phyloP scores from a whole-genome alignment of 2,113 vertebrate genomes.

The Muntiacus reevesi region DNA sequence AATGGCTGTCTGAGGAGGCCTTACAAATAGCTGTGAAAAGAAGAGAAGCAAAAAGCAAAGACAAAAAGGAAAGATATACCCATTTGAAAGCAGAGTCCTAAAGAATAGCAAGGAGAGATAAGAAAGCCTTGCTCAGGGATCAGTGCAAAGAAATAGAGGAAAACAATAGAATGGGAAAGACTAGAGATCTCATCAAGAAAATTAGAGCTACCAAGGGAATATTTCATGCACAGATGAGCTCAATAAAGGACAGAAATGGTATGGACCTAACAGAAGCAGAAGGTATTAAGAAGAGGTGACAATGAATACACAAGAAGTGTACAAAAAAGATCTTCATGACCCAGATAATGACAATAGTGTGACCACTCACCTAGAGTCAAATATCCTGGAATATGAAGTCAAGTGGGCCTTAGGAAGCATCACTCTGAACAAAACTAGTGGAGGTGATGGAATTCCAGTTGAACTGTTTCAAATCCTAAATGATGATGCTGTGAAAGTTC shows the following conservation, averaged over 20 bases:
- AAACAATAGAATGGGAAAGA: background rate
- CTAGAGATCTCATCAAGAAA: background rate
- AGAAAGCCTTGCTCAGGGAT: background rate
- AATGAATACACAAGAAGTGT: background rate
- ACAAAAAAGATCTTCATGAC: background rate
- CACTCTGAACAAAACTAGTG: background rate
- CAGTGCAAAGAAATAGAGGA: background rate
- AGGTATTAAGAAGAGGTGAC: background rate
- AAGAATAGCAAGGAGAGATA: background rate
- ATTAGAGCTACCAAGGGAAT: background rate
- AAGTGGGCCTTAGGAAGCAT: background rate
- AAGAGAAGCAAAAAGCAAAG: background rate
- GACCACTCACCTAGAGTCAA: background rate
- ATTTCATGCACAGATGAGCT: background rate
- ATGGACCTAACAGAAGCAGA: background rate
- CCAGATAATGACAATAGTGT: background rate
- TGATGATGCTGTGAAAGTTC: background rate
- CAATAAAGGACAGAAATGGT: background rate
- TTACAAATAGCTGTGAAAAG: background rate
- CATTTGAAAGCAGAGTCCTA: background rate
- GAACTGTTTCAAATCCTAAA: background rate
- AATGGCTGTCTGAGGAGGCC: background rate
- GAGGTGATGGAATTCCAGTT: background rate
- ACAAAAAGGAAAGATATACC: background rate
- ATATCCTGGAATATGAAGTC: background rate